phyloP scores from a whole-genome alignment of 2,113 vertebrate species.

The Psittacus erithacus region DNA sequence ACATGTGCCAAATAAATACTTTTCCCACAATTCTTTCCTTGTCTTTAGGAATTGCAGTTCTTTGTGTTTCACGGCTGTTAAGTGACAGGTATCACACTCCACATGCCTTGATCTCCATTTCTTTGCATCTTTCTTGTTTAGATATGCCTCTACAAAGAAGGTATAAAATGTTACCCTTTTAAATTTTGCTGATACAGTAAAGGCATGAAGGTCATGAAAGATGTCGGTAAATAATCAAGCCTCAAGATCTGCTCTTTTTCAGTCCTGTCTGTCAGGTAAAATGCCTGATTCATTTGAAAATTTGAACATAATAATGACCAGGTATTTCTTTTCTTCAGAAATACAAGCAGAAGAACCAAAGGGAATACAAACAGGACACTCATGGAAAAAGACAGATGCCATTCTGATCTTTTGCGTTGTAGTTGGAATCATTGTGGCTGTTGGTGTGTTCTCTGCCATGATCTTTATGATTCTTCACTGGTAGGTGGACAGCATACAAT shows the following conservation, averaged over 20 bases:
- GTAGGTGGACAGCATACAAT: slow-evolving; percentile 33
- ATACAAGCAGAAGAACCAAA: neutral
- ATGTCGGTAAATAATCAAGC: neutral
- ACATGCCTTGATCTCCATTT: neutral
- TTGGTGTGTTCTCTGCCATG: slow-evolving; percentile 55
- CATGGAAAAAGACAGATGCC: neutral
- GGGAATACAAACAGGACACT: neutral
- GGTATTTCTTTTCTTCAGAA: slow-evolving; percentile 40
- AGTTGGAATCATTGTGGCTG: slow-evolving; percentile 37
- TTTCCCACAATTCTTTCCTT: neutral
- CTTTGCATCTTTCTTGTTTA: neutral
- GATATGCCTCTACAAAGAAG: neutral
- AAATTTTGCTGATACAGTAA: neutral
- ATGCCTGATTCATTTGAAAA: neutral
- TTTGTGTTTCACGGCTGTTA: neutral
- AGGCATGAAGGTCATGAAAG: neutral
- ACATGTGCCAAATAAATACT: neutral
- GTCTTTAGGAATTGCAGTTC: neutral
- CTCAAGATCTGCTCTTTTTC: neutral
- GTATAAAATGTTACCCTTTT: neutral
- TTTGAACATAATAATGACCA: neutral
- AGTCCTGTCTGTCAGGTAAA: neutral
- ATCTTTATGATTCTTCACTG: slow-evolving; percentile 64
- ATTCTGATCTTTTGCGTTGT: slow-evolving; percentile 57
- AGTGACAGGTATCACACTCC: neutral